These are phyloP conservation scores for Orbicella faveolata DNA, from an alignment of 64 coral and sea anemone genomes.

Conservation along the genomic window DNA sequence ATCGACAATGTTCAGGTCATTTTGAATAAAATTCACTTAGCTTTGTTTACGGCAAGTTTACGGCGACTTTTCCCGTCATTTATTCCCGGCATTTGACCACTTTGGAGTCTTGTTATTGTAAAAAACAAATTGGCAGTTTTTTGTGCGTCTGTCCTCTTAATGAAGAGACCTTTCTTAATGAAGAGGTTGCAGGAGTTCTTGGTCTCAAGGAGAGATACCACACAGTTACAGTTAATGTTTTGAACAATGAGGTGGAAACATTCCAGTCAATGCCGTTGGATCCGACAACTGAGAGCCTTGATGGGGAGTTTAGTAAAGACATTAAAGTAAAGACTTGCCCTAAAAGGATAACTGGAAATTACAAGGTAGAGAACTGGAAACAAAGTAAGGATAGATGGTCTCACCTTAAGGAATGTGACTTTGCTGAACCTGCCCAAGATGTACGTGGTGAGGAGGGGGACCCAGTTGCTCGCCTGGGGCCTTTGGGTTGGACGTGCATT, in stretches of 20 bases:
- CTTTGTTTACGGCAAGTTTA: too few species aligned
- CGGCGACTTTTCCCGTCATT: too few species aligned
- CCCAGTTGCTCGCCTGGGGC: too few species aligned
- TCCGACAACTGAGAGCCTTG: conserved; percentile 34
- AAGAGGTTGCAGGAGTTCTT: conserved; percentile 52
- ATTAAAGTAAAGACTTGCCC: conserved; percentile 61
- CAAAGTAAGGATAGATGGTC: conserved; percentile 16
- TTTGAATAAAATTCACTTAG: too few species aligned
- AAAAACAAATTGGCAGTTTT: too few species aligned
- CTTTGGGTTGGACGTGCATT: background rate
- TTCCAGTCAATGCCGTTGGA: conserved; percentile 28
- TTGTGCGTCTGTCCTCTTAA: too few species aligned
- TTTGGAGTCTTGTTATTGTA: too few species aligned
- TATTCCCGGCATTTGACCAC: too few species aligned
- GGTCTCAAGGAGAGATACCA: conserved; percentile 23
- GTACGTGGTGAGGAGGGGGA: too few species aligned
- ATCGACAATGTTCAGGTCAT: too few species aligned
- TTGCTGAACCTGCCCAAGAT: conserved; percentile 30
- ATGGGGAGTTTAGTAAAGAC: conserved; percentile 44
- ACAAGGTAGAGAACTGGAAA: background rate
- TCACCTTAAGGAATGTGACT: conserved; percentile 30
- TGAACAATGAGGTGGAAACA: conserved; percentile 56
- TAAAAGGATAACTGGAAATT: conserved; percentile 46
- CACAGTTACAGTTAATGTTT: conserved; percentile 45
- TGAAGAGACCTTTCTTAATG: conserved; percentile 60